Evolutionary conservation across 2,797 vertebrate species (phyloP).

Genomic region (Esox masquinongy): DNA sequence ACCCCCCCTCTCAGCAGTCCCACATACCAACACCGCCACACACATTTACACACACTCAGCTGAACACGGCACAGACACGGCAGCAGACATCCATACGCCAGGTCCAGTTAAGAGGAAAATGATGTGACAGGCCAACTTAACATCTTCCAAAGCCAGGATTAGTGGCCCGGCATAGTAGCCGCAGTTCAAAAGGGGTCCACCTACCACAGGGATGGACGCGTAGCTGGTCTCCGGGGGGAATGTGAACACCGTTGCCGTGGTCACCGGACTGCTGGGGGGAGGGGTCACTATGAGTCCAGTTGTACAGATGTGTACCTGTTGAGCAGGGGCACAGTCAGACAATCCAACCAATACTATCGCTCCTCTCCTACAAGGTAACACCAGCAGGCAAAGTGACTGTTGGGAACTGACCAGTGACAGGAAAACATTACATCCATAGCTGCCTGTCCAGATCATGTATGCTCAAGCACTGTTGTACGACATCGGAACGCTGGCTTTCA

Average conservation of each 20-base stretch:
- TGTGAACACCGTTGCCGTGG: slow-evolving; percentile 91
- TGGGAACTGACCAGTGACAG: background rate
- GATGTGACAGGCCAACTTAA: background rate
- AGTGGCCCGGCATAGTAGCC: background rate
- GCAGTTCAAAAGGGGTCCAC: slow-evolving; percentile 31
- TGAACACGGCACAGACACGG: background rate
- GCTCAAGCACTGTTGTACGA: no score
- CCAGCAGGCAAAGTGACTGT: background rate
- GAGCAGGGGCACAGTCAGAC: slow-evolving; percentile 32
- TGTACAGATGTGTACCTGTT: slow-evolving; percentile 97
- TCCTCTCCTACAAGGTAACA: background rate
- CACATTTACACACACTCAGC: background rate
- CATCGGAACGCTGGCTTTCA: no score
- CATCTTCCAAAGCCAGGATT: background rate
- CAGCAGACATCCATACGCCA: background rate
- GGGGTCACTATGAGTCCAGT: slow-evolving; percentile 95
- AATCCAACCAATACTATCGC: background rate
- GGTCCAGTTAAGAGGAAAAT: background rate
- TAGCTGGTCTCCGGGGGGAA: slow-evolving; percentile 91
- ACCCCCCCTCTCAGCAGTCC: slow-evolving; percentile 68
- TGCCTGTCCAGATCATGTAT: background rate
- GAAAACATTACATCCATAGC: background rate
- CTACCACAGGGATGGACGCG: slow-evolving; percentile 79
- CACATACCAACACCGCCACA: slow-evolving; percentile 52
- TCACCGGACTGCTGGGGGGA: slow-evolving; percentile 95